Base-by-base conservation (phyloP, 2,113 vertebrate species). In the Scophthalmus maximus region DNA sequence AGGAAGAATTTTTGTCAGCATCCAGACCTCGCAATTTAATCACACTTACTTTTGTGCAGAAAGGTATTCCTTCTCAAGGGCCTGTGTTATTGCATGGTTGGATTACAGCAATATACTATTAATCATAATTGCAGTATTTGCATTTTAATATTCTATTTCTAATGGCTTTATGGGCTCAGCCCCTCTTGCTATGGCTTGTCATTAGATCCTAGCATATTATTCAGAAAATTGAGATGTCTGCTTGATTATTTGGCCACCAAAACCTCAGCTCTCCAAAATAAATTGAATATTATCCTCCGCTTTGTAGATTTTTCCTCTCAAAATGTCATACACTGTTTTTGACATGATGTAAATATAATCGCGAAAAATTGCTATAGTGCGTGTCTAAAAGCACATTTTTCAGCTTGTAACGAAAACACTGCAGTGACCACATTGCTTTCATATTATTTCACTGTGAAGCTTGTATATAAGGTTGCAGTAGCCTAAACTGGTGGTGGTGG, bases 181-280 rank as follows among this genome's bases (percentile, higher is more conserved):
- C 32, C 59, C 46, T 81, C 73, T 38, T 61, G 60, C 82, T 73
- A 73, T 27, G 53, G 70, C 47, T 78, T 88, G 70, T 82, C 57
- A 20, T 79, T 90, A 84, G 71, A 88, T 90, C 89, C 70, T 65
- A 66, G 80, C 56, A 73, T 59, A 82, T 88, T 84, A 74, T 80
- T 55, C 7, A 59, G 83, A 83, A 92, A 88, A 89, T 78, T 38
- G 78, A 88, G 87, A 88, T 11, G 76, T 79, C 78, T 82, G 67
- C 80, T 81, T 84, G 83, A 89, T 90, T 89, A 76, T 88, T 83
- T 85, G 58, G 67, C 83, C 87, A 69, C 74, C 76, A 78, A 85
- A 77, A 78, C 63, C 7, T 51, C 76, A 34, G 74, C 62, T 49
- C 55, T 83, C 85, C 85, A 85, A 83, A 81, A 76, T 76, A 89